phyloP scores from a whole-genome alignment of 2,113 vertebrate species.

The Vireo altiloquus region DNA sequence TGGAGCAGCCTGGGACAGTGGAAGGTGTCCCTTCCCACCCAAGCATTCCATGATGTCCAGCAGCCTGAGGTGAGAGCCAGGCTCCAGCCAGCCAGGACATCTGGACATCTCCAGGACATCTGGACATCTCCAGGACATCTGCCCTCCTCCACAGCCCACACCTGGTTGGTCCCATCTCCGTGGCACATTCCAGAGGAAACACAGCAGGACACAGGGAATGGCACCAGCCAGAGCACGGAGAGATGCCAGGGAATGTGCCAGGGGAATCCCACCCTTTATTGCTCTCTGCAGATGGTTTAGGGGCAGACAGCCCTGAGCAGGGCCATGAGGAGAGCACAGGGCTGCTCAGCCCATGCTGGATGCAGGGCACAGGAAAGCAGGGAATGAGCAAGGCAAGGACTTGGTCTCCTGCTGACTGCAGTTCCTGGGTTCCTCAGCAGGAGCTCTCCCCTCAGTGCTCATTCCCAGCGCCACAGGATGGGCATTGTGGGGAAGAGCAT shows the following conservation, averaged over 20 bases:
- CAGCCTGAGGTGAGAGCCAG: neutral
- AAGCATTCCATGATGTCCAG: neutral
- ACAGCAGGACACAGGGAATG: neutral
- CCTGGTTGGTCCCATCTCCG: neutral
- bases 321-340: neutral
- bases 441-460: neutral
- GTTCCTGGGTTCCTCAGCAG: neutral
- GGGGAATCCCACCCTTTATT: neutral
- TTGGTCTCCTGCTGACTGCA: neutral
- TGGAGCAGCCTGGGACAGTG: neutral
- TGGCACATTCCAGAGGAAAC: neutral
- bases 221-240: rapidly evolving
- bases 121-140: neutral
- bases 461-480: neutral
- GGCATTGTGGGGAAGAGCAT: neutral
- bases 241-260: neutral
- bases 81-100: neutral
- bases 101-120: too few relatives aligned
- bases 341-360: neutral
- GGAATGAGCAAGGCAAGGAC: neutral
- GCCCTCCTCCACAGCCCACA: neutral
- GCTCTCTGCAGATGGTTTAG: neutral
- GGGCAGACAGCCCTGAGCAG: neutral
- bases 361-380: neutral
- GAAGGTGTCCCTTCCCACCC: neutral